Base-by-base conservation (phyloP, 1,140 invertebrate species). In the Polyergus mexicanus region DNA sequence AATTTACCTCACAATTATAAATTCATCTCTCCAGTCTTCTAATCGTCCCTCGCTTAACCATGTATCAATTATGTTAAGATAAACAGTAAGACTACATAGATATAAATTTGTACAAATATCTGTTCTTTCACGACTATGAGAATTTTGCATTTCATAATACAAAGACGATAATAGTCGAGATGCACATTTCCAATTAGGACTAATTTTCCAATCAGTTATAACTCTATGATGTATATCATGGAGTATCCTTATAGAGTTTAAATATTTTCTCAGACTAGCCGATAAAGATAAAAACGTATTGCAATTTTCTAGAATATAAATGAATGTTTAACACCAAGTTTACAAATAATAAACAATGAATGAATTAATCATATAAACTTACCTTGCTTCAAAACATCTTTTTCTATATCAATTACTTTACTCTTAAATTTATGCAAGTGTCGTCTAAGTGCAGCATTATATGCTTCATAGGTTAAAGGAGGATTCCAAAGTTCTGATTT, bases 1-100 rank as follows among this genome's bases (percentile, higher is more conserved):
- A 7, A 25, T 13, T 28, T 25, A 96, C 95, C 94, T 95, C 54
- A 88, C 81, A 84, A 96, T 95, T 47, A 96, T 91, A 93, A 96
- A 96, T 92, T 96, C 96, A 19, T 94, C 89, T 68, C 94, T 94
- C 90, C 94, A 95, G 89, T 96, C 96, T 86, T 95, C 93, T 7
- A 96, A 91, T 76, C 94, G 93, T 80, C 96, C 95, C 83, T 95
- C 95, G 22, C 93, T 95, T 68, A 96, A 92, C 96, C 96, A 96
- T 2, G 91, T 92, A 66, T 96, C 95, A 32, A 96, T 95, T 60
- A 96, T 95, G 72, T 95, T 94, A 25, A 96, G 91, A 91, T 96
- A 96, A 78, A 95, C 94, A 65, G 91, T 94, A 74, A 96, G 90
- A 89, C 94, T 95, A 69, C 94, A 92, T 28, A 96, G 77, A 87